Evolutionary conservation across 2,888 invertebrate species (phyloP).

Genomic region (Temnothorax ravouxi): DNA sequence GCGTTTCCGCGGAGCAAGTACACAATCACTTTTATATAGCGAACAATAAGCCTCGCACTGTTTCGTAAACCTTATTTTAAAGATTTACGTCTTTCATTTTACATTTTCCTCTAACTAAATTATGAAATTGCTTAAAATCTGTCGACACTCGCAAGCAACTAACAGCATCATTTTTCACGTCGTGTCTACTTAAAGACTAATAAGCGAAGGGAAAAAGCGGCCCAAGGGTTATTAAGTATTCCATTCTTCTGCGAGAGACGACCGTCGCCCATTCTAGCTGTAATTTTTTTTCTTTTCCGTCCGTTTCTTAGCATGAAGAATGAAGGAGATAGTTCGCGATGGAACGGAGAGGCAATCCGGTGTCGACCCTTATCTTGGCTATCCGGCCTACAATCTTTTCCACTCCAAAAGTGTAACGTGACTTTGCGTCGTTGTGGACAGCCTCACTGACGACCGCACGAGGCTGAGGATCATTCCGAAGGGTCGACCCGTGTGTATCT

Average conservation of each 20-base stretch:
- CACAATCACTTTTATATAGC: not conserved
- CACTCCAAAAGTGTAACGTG: constrained; percentile 39
- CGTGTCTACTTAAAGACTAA: constrained; percentile 19
- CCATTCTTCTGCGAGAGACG: not conserved
- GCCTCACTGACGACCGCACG: not conserved
- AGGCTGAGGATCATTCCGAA: constrained; percentile 40
- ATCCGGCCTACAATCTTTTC: constrained; percentile 42
- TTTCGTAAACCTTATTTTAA: not conserved
- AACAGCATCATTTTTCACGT: constrained; percentile 12
- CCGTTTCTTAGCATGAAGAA: not conserved
- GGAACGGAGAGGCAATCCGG: not conserved
- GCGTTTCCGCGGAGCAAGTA: not conserved
- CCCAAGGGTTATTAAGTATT: constrained; percentile 8
- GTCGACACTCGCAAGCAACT: not conserved
- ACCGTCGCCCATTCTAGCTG: not conserved
- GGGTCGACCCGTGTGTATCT: constrained; percentile 48
- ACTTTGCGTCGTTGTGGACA: not conserved
- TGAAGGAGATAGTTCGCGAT: not conserved
- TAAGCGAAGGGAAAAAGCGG: not conserved
- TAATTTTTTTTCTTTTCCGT: not conserved
- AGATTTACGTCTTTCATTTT: not conserved
- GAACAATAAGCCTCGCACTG: not conserved
- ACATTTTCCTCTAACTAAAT: not conserved
- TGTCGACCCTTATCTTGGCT: constrained; percentile 34
- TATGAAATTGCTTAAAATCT: not conserved